phyloP scores from a whole-genome alignment of 2,888 invertebrate genomes.

The Suillia variegata region DNA sequence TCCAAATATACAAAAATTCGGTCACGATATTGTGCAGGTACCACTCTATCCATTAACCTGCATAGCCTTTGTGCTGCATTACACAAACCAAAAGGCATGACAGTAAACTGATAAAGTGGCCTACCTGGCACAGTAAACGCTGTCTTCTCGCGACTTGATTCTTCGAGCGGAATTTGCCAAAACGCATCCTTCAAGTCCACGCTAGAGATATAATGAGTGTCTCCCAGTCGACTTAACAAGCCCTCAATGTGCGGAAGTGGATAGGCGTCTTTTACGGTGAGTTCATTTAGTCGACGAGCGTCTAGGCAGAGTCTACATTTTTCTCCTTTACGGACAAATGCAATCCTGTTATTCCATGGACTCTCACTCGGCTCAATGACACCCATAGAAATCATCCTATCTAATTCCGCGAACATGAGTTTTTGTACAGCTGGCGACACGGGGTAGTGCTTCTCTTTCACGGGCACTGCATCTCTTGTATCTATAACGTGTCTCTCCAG shows the following conservation, averaged over 20 bases:
- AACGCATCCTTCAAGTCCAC: neutral
- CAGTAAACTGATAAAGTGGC: neutral
- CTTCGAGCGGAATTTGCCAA: conserved; percentile 19
- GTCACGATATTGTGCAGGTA: neutral
- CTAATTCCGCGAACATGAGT: neutral
- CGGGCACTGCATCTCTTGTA: neutral
- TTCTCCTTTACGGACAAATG: neutral
- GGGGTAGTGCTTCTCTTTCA: neutral
- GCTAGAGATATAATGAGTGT: neutral
- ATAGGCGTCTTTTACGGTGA: neutral
- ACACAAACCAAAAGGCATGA: conserved; percentile 18
- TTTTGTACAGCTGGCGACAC: neutral
- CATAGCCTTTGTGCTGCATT: conserved; percentile 19
- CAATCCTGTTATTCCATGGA: conserved; percentile 1
- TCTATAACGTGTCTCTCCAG: neutral
- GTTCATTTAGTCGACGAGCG: neutral
- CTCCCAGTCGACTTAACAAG: neutral
- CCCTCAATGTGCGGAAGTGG: neutral
- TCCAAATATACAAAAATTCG: neutral
- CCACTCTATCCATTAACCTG: conserved; percentile 27
- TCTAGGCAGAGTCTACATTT: neutral
- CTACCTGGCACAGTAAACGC: neutral
- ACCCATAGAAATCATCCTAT: neutral
- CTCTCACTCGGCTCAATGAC: neutral
- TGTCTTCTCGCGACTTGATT: neutral